Conservation (phyloP, 1,140 invertebrate species). For the Apis laboriosa region DNA sequence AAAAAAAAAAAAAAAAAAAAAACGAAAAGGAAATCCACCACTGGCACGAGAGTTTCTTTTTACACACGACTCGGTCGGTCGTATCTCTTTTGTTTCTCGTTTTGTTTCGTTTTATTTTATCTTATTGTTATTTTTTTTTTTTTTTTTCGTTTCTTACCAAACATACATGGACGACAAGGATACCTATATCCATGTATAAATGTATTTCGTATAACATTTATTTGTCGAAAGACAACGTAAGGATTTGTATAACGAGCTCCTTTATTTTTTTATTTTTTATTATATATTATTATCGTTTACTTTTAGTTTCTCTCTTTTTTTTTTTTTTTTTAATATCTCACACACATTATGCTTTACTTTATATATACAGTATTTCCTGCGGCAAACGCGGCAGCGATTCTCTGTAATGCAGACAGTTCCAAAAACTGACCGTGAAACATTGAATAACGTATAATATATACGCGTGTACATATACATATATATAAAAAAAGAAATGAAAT, state of each 20-base stretch:
- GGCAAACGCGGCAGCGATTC: not conserved
- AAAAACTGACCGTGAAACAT: conserved; percentile 21
- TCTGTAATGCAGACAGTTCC: conserved; percentile 36
- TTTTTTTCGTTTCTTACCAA: not conserved
- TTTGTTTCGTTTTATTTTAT: no score
- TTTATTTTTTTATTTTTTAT: not conserved
- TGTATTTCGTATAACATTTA: not conserved
- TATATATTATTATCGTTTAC: not conserved
- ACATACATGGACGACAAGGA: not conserved
- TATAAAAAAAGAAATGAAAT: not conserved
- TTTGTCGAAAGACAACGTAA: not conserved
- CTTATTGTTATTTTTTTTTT: not conserved
- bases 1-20: not conserved
- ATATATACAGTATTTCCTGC: not conserved
- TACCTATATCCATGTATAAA: not conserved
- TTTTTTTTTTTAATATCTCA: not conserved
- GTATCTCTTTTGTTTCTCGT: not conserved
- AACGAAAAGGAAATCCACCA: not conserved
- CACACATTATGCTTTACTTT: not conserved
- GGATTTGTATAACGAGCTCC: not conserved
- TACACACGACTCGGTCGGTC: not conserved
- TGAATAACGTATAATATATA: not conserved
- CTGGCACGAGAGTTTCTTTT: not conserved
- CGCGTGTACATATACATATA: not conserved
- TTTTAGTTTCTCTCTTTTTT: not conserved